Evolutionary conservation across 2,113 vertebrate species (phyloP), one percentile per base, ranked within the genome.

Genomic region (Choloepus hoffmanni): DNA sequence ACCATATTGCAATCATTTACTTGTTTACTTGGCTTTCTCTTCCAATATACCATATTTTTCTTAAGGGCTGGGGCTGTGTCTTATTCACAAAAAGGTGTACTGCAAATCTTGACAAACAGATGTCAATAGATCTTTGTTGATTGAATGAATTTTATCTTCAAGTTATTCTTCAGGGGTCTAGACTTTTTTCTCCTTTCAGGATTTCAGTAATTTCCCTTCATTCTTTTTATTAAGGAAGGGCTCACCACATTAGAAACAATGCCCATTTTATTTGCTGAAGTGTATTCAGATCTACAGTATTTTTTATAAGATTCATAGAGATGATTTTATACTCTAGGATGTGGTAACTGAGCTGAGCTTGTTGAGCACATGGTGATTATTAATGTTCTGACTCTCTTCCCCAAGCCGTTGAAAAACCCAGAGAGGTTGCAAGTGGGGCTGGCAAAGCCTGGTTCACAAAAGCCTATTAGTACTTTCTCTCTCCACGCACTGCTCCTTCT

Each of bases 61-160:
- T 82, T 28, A 60, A 92, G 43, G 33, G 40, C 48, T 70, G 36
- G 28, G 21, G 26, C 68, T 72, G 11, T 77, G 13, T 79, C 15
- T 92, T 48, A 26, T 83, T 88, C 19, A 81, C 19, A 93, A 68
- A 9, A 74, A 19, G 84, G 36, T 58, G 24, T 95, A n/a, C 21
- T 78, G 48, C 45, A 78, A 83, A 90, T 4, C 33, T 77, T 68
- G 58, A 90, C 18, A 68, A 4, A 73, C 14, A 83, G 36, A 78
- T 92, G 68, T 87, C 82, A 65, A 89, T 76, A 77, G 90, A 90
- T 86, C 13, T 67, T 81, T 92, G 13, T 48, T 92, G 45, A 50
- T 65, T 86, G 63, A 88, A 87, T 94, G 2, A 83, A 92, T 36
- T 95, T 93, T 67, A 83, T 58, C 30, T 92, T 92, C 15, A 89